Conservation (phyloP, 2,113 vertebrate genomes). For the Scalopus aquaticus region DNA sequence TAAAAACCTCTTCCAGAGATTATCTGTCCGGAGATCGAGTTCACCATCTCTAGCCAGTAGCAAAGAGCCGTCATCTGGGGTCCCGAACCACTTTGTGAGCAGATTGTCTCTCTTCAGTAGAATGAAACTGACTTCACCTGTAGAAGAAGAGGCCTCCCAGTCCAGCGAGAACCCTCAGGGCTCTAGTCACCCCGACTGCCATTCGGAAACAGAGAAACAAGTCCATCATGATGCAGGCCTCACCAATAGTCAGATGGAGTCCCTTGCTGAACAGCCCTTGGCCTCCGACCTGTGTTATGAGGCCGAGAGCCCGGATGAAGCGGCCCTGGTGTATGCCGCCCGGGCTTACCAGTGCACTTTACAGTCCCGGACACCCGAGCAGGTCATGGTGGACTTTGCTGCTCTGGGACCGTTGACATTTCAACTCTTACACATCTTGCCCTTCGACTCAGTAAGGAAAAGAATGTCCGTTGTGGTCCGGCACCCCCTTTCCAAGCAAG, state of each 20-base stretch:
- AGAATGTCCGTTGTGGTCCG: conserved; percentile 96
- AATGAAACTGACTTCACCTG: conserved; percentile 81
- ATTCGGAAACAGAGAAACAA: not conserved
- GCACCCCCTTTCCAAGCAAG: conserved; percentile 90
- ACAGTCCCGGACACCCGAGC: conserved; percentile 88
- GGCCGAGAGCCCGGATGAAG: conserved; percentile 89
- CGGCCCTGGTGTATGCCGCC: conserved; percentile 87
- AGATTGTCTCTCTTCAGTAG: conserved; percentile 84
- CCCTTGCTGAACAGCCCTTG: not conserved
- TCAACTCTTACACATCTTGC: conserved; percentile 92
- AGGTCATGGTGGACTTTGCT: conserved; percentile 89
- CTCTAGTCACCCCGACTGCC: not conserved
- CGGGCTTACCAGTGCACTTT: conserved; percentile 89
- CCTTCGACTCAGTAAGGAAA: conserved; percentile 94
- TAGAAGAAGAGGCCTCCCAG: conserved; percentile 64
- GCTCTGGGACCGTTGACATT: conserved; percentile 88
- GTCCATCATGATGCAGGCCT: not conserved
- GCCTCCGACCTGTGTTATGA: conserved; percentile 84
- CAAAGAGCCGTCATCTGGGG: conserved; percentile 79
- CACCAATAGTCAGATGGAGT: not conserved
- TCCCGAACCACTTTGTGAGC: conserved; percentile 82
- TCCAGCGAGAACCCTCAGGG: not conserved
- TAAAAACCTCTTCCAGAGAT: conserved; percentile 91
- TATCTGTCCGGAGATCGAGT: conserved; percentile 87
- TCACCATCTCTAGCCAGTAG: conserved; percentile 76